These are phyloP conservation scores for Spilarctia lutea DNA, from an alignment of 2,888 invertebrate species.

Conservation along the genomic window DNA sequence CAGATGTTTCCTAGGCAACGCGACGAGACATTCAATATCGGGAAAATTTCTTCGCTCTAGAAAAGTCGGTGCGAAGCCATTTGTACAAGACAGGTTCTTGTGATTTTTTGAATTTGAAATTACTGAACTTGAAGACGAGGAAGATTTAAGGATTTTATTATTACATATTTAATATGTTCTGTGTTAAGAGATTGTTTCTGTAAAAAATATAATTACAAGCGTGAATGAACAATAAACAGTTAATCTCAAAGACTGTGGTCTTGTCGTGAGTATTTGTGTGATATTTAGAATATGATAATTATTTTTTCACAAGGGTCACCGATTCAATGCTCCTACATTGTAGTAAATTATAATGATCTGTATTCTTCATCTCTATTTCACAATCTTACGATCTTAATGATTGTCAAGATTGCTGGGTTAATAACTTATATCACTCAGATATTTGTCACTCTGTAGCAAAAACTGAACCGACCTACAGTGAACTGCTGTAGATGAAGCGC, in stretches of 20 bases:
- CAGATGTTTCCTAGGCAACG: constrained; percentile 2
- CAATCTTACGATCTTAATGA: neutral
- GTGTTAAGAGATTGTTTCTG: neutral
- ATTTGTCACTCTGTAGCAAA: too few species aligned
- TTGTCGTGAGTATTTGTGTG: neutral
- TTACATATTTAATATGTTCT: neutral
- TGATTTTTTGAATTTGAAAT: constrained; percentile 1
- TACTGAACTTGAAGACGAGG: neutral
- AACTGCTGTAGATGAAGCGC: too few species aligned
- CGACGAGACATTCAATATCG: constrained; percentile 5
- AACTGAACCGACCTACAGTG: too few species aligned
- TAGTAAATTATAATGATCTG: neutral
- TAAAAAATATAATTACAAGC: neutral
- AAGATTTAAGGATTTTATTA: neutral
- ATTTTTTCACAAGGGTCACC: neutral
- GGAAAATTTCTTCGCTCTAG: constrained; percentile 1
- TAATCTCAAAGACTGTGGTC: neutral
- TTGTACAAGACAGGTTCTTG: neutral
- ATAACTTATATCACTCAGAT: too few species aligned
- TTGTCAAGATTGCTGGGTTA: too few species aligned
- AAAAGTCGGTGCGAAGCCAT: neutral
- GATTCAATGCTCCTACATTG: neutral
- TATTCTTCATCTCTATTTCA: neutral
- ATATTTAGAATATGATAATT: neutral
- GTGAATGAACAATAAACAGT: neutral